A percentile compares a stretch with the other conserved stretches of the same genome.
Evolutionary conservation across 2,888 invertebrate species (phyloP).

Genomic region (Strigamia maritima): DNA sequence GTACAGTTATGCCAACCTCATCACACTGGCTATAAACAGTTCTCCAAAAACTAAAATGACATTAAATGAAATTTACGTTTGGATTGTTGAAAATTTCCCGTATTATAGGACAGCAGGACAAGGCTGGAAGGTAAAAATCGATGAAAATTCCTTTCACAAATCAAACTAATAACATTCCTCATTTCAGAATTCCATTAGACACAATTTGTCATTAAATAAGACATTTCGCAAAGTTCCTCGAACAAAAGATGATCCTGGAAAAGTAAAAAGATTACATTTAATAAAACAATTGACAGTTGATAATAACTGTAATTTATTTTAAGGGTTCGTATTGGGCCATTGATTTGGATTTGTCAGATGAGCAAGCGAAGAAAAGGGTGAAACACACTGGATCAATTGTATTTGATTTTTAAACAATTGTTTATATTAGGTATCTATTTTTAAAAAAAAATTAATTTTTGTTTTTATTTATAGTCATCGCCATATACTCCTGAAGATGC

Average conservation of each 20-base stretch:
- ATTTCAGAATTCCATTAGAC: constrained; percentile 68
- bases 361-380: constrained; percentile 41
- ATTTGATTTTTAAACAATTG: background rate
- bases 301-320: constrained; percentile 40
- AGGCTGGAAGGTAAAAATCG: constrained; percentile 65
- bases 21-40: constrained; percentile 65
- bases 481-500: constrained; percentile 38
- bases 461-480: constrained; percentile 7
- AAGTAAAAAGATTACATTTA: constrained; percentile 53
- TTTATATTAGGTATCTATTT: background rate
- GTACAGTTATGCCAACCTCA: constrained; percentile 68
- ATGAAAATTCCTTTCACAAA: background rate
- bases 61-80: constrained; percentile 68
- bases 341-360: constrained; percentile 52
- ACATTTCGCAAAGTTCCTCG: constrained; percentile 70
- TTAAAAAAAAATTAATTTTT: constrained; percentile 6
- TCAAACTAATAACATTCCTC: background rate
- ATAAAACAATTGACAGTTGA: background rate
- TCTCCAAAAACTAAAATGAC: constrained; percentile 68
- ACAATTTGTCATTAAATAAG: constrained; percentile 69
- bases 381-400: background rate
- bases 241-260: constrained; percentile 70
- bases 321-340: constrained; percentile 57
- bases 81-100: constrained; percentile 68
- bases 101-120: constrained; percentile 66